Percentiles rank a stretch among this genome's conserved stretches.
Evolutionary conservation across 2,113 vertebrate genomes (phyloP).

Genomic region (Vanacampus margaritifer): DNA sequence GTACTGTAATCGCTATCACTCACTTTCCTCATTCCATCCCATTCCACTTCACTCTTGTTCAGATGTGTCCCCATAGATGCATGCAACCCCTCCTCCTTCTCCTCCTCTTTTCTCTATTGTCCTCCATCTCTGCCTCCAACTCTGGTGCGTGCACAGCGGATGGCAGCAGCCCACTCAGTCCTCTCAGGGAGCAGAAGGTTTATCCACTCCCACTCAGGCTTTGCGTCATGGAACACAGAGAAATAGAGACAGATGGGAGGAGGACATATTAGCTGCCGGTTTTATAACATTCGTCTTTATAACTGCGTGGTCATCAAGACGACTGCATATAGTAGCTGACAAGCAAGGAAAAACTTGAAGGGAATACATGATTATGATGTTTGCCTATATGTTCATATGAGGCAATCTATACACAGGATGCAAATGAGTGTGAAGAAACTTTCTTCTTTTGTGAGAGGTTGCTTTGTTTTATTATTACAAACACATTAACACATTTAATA

Average conservation of each 20-base stretch:
- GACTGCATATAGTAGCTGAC: conserved; percentile 40
- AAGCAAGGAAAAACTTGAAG: not conserved
- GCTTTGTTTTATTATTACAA: not conserved
- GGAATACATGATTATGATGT: not conserved
- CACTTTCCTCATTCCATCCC: conserved; percentile 1
- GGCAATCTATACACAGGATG: not conserved
- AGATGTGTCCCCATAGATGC: conserved; percentile 8
- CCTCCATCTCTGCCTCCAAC: conserved; percentile 54
- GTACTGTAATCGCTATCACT: not conserved
- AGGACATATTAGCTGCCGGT: conserved; percentile 64
- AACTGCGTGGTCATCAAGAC: conserved; percentile 53
- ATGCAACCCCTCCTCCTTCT: not conserved
- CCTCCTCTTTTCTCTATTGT: conserved; percentile 19
- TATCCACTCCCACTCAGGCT: conserved; percentile 73
- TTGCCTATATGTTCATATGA: not conserved
- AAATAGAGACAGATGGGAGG: conserved; percentile 64
- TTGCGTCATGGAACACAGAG: conserved; percentile 76
- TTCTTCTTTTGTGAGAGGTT: too few relatives aligned
- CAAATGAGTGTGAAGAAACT: not conserved
- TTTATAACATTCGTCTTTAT: conserved; percentile 69
- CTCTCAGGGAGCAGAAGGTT: conserved; percentile 75
- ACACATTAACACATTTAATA: not conserved
- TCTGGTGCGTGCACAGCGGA: conserved; percentile 61
- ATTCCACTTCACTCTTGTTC: conserved; percentile 21
- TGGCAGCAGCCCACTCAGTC: conserved; percentile 68